These are phyloP conservation scores for Acleris holmiana DNA, from an alignment of 2,888 invertebrate species.

Conservation along the genomic window DNA sequence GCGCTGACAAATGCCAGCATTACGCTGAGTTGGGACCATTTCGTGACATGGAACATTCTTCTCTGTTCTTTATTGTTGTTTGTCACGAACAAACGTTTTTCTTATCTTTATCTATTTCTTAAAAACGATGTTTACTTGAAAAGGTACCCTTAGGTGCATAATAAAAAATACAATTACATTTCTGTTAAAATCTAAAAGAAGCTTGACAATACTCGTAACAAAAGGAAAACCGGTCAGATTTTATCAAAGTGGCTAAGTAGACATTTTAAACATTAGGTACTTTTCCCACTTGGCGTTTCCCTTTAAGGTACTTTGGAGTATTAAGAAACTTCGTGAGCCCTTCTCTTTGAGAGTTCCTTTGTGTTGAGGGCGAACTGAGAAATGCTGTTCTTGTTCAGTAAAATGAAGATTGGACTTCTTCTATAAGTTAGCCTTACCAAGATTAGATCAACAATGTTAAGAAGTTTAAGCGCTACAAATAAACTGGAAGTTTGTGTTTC, in stretches of 20 bases:
- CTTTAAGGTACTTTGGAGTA: constrained; percentile 35
- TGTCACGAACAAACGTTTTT: too few species aligned
- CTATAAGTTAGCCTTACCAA: constrained; percentile 15
- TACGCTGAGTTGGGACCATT: too few species aligned
- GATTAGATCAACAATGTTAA: constrained; percentile 24
- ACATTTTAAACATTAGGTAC: constrained; percentile 36
- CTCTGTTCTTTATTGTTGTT: too few species aligned
- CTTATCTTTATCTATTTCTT: too few species aligned
- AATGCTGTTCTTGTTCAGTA: constrained; percentile 32
- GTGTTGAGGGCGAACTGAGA: constrained; percentile 28
- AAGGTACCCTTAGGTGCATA: too few species aligned
- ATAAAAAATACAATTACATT: not conserved
- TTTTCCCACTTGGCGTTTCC: constrained; percentile 39
- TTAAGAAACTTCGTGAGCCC: constrained; percentile 39
- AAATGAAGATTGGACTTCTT: constrained; percentile 25
- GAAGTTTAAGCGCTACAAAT: constrained; percentile 14
- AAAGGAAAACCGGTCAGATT: constrained; percentile 6
- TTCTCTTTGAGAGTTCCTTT: constrained; percentile 35
- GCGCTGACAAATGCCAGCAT: too few species aligned
- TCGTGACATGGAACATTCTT: too few species aligned
- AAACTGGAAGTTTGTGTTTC: constrained; percentile 2
- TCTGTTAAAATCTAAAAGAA: not conserved
- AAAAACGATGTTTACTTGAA: too few species aligned
- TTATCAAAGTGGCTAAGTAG: constrained; percentile 32
- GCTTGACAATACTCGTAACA: not conserved